Conservation (phyloP, 1,140 invertebrate species). For the Charaxes varanes region DNA sequence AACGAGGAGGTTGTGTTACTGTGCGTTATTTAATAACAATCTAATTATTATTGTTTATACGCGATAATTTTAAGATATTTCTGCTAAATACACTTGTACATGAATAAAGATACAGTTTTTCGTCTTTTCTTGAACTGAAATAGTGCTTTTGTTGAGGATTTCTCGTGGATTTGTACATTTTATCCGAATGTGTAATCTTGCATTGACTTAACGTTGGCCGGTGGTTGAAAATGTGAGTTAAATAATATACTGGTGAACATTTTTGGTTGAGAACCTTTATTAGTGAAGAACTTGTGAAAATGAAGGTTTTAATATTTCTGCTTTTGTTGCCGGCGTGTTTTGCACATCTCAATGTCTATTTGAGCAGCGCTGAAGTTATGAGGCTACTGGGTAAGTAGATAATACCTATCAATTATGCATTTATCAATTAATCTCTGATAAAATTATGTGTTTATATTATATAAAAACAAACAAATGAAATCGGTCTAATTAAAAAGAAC, state of each 20-base stretch:
- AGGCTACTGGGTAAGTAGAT: conserved; percentile 65
- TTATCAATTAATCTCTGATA: too few relatives aligned
- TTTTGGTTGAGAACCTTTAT: conserved; percentile 17
- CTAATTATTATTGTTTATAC: conserved; percentile 61
- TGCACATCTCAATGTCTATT: conserved; percentile 66
- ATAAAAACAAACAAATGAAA: too few relatives aligned
- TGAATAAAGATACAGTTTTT: conserved; percentile 39
- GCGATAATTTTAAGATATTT: conserved; percentile 34
- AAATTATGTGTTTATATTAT: neutral
- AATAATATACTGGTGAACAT: conserved; percentile 45
- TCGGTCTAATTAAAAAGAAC: too few relatives aligned
- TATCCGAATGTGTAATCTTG: conserved; percentile 64
- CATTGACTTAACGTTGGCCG: conserved; percentile 53
- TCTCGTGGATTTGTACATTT: conserved; percentile 56
- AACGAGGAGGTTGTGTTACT: conserved; percentile 31
- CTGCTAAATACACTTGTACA: conserved; percentile 20
- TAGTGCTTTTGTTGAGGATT: conserved; percentile 27
- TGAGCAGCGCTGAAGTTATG: conserved; percentile 66
- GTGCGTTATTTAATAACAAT: conserved; percentile 38
- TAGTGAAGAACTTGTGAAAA: conserved; percentile 27
- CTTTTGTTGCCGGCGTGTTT: conserved; percentile 53
- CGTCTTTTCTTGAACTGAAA: conserved; percentile 13
- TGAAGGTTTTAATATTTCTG: conserved; percentile 52
- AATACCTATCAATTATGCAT: neutral
- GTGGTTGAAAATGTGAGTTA: conserved; percentile 69